phyloP scores from a whole-genome alignment of 2,888 invertebrate genomes.

The Xestia c-nigrum region DNA sequence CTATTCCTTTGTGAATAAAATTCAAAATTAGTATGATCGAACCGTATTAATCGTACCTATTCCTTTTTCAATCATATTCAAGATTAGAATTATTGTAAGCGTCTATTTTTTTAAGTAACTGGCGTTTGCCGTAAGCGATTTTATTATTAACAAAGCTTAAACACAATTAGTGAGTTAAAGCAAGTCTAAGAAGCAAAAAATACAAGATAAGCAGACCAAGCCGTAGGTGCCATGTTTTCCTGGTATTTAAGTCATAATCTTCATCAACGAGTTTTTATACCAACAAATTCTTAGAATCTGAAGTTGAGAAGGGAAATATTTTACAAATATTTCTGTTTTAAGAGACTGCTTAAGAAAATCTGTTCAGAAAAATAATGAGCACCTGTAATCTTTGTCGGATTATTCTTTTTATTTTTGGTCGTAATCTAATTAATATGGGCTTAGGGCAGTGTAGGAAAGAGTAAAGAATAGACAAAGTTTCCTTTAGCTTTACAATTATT shows the following conservation, averaged over 20 bases:
- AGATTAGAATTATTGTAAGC: not conserved
- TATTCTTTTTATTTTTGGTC: constrained; percentile 5
- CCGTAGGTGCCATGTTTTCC: not conserved
- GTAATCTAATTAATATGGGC: not conserved
- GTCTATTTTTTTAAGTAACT: not conserved
- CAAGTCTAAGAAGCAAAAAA: not conserved
- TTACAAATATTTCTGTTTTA: not conserved
- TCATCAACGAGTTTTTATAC: constrained; percentile 5
- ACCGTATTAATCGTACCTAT: no score
- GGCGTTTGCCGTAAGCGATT: not conserved
- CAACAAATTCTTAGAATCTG: not conserved
- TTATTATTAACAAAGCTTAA: not conserved
- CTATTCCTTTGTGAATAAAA: no score
- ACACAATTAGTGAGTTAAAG: not conserved
- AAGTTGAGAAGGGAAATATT: not conserved
- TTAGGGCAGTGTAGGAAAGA: not conserved
- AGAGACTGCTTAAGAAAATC: constrained; percentile 1
- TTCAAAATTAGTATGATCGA: no score
- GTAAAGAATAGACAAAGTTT: not conserved
- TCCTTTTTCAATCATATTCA: not conserved
- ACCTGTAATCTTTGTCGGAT: not conserved
- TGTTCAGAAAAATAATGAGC: constrained; percentile 9
- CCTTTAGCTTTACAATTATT: not conserved
- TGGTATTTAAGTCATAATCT: not conserved
- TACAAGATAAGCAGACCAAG: not conserved